A percentile compares a stretch with the other conserved stretches of the same genome.
phyloP scores from a whole-genome alignment of 2,888 invertebrate genomes.

The Phragmatobia fuliginosa region DNA sequence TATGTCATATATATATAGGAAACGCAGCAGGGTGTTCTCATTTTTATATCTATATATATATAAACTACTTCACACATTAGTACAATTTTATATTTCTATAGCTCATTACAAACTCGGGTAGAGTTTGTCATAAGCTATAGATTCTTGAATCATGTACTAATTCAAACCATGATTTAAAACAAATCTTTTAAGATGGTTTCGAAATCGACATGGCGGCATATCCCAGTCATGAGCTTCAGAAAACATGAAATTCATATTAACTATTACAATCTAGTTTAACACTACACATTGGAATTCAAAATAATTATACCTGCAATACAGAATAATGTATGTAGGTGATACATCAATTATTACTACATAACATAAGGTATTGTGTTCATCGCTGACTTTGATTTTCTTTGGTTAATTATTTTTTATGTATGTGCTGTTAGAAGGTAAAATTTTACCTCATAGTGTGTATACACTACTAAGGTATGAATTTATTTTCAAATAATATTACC shows the following conservation, averaged over 20 bases:
- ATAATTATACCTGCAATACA: conserved; percentile 31
- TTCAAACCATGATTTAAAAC: neutral
- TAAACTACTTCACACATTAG: neutral
- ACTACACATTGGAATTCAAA: conserved; percentile 43
- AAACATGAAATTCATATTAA: conserved; percentile 17
- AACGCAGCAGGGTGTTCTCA: neutral
- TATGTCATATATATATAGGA: neutral
- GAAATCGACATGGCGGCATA: neutral
- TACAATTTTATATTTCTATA: neutral
- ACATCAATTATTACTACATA: conserved; percentile 51
- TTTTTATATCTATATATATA: neutral
- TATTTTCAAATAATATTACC: neutral
- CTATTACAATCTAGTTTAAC: conserved; percentile 35
- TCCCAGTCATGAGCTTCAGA: neutral
- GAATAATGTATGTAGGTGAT: conserved; percentile 38
- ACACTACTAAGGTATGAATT: neutral
- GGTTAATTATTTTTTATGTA: conserved; percentile 24
- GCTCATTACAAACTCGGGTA: neutral
- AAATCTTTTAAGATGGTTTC: neutral
- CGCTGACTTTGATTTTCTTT: conserved; percentile 56
- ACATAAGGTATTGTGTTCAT: conserved; percentile 46
- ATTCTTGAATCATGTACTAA: neutral
- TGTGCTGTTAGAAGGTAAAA: neutral
- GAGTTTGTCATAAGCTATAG: no score
- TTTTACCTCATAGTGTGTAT: neutral